phyloP scores from a whole-genome alignment of 2,797 vertebrate species.

The Onychomys arenicola region DNA sequence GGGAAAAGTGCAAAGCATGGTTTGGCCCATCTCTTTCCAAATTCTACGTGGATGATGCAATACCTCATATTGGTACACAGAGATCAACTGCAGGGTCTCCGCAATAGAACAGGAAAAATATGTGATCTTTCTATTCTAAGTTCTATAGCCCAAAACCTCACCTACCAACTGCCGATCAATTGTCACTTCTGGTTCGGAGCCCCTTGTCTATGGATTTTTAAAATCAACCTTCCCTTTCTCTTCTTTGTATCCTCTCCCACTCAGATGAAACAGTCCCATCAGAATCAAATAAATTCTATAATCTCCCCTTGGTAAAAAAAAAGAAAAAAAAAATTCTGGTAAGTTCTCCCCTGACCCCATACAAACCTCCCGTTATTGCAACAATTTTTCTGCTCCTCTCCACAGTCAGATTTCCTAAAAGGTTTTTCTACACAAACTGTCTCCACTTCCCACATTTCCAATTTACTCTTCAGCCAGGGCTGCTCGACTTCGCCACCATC shows the following conservation, averaged over 20 bases:
- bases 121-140: neutral
- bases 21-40: neutral
- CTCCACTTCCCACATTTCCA: constrained; percentile 24
- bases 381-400: constrained; percentile 17
- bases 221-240: neutral
- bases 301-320: neutral
- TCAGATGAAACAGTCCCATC: neutral
- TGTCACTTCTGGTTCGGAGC: neutral
- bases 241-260: neutral
- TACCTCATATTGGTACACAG: neutral
- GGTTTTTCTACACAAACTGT: constrained; percentile 34
- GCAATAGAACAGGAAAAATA: neutral
- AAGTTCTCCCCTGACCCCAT: neutral
- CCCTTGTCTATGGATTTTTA: neutral
- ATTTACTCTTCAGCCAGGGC: constrained; percentile 45
- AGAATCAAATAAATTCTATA: neutral
- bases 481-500: neutral
- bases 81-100: neutral
- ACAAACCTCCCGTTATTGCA: neutral
- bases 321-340: neutral
- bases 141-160: neutral
- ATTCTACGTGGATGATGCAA: neutral
- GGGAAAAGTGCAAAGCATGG: neutral
- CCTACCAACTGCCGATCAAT: neutral
- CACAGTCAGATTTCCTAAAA: constrained; percentile 56